Percentiles rank a stretch among this genome's conserved stretches.
phyloP scores from a whole-genome alignment of 1,140 invertebrate species.

The Coelopa frigida region DNA sequence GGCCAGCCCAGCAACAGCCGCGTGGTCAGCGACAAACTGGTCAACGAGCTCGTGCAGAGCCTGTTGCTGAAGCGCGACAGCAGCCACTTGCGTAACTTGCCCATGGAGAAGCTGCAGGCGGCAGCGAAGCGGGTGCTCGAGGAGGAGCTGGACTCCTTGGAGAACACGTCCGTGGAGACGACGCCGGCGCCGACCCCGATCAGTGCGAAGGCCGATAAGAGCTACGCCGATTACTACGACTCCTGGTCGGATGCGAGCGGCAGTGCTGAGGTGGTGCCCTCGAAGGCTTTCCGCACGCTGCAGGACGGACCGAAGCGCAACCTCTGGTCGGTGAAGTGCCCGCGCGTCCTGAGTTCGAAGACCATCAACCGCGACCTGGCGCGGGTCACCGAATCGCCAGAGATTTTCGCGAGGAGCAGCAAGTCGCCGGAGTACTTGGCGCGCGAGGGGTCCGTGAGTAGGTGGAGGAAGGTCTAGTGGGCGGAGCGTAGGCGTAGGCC shows the following conservation, averaged over 20 bases:
- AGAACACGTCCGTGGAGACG: slow-evolving; percentile 42
- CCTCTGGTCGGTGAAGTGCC: slow-evolving; percentile 47
- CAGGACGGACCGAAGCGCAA: slow-evolving; percentile 31
- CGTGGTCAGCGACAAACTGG: slow-evolving; percentile 49
- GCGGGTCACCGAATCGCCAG: slow-evolving; percentile 39
- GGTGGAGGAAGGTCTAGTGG: slow-evolving; percentile 27
- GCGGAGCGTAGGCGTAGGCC: too few relatives aligned
- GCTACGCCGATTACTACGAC: slow-evolving; percentile 54
- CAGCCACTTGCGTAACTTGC: slow-evolving; percentile 47
- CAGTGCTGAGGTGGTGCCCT: slow-evolving; percentile 47
- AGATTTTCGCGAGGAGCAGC: slow-evolving; percentile 28
- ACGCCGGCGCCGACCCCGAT: slow-evolving; percentile 45
- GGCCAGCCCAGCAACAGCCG: slow-evolving; percentile 20
- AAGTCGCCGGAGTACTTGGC: slow-evolving; percentile 32
- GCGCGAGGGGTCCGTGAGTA: slow-evolving; percentile 29
- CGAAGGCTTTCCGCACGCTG: slow-evolving; percentile 48
- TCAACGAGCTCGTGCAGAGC: slow-evolving; percentile 53
- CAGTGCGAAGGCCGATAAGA: slow-evolving; percentile 38
- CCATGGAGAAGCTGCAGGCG: slow-evolving; percentile 51
- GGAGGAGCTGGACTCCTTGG: slow-evolving; percentile 44
- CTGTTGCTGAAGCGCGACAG: slow-evolving; percentile 50
- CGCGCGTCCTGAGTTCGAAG: slow-evolving; percentile 52
- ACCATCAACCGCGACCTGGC: slow-evolving; percentile 47
- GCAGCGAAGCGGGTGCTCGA: slow-evolving; percentile 50
- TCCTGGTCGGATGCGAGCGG: slow-evolving; percentile 48